A percentile compares a stretch with the other conserved stretches of the same genome.
Evolutionary conservation across 2,797 vertebrate species (phyloP).

Genomic region (Sebastes alutus): DNA sequence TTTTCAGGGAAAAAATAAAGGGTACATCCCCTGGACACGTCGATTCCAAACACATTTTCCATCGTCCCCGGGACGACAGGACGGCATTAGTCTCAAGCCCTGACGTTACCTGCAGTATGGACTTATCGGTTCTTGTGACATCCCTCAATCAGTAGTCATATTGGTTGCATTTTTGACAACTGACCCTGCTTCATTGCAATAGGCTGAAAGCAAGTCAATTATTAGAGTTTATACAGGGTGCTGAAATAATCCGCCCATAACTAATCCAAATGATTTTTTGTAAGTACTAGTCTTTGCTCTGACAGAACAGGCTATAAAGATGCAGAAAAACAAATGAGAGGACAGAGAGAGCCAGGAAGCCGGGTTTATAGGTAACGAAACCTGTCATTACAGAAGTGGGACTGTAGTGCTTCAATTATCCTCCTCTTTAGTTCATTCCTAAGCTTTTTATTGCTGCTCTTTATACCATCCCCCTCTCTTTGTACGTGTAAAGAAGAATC

Average conservation of each 20-base stretch:
- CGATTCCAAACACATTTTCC: too few relatives aligned
- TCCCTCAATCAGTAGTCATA: not conserved
- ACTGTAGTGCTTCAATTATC: slow-evolving; percentile 60
- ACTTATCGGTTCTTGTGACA: too few relatives aligned
- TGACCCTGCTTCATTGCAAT: not conserved
- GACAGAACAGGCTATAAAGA: slow-evolving; percentile 21
- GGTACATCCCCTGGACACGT: too few relatives aligned
- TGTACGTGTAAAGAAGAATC: slow-evolving; percentile 8
- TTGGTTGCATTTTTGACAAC: not conserved
- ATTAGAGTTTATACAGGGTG: slow-evolving; percentile 2
- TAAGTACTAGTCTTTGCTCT: slow-evolving; percentile 14
- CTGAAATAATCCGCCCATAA: not conserved
- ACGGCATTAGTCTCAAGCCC: too few relatives aligned
- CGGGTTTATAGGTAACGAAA: slow-evolving; percentile 57
- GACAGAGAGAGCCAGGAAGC: slow-evolving; percentile 47
- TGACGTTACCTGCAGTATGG: too few relatives aligned
- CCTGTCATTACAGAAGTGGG: slow-evolving; percentile 67
- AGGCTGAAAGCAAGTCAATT: not conserved
- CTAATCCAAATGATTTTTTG: not conserved
- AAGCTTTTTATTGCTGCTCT: slow-evolving; percentile 54
- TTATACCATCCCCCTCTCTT: slow-evolving; percentile 20
- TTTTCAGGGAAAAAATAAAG: too few relatives aligned
- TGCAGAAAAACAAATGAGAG: slow-evolving; percentile 21
- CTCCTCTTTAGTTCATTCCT: slow-evolving; percentile 56
- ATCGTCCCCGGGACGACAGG: too few relatives aligned